phyloP scores from a whole-genome alignment of 1,140 invertebrate genomes.

The Helicoverpa armigera region DNA sequence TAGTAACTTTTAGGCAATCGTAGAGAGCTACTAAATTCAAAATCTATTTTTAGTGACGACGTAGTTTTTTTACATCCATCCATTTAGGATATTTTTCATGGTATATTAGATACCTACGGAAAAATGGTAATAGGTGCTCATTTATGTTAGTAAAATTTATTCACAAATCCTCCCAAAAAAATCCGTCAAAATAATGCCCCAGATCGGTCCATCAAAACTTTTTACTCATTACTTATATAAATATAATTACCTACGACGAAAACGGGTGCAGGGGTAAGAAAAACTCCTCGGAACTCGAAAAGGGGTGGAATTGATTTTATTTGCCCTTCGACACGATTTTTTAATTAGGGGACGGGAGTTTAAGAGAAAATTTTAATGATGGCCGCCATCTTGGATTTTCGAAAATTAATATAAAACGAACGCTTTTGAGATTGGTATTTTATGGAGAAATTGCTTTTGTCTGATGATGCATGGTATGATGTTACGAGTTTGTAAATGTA shows the following conservation, averaged over 20 bases:
- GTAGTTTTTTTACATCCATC: no score
- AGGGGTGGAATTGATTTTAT: slow-evolving; percentile 80
- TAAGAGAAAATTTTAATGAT: slow-evolving; percentile 65
- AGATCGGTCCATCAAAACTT: slow-evolving; percentile 50
- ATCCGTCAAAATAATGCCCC: not conserved
- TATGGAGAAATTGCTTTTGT: not conserved
- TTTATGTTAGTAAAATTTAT: no score
- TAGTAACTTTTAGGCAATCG: no score
- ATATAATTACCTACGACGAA: slow-evolving; percentile 53
- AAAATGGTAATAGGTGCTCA: no score
- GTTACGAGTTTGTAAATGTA: no score
- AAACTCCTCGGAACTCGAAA: slow-evolving; percentile 65
- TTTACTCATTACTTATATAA: slow-evolving; percentile 50
- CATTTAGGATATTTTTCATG: no score
- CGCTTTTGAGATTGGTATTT: slow-evolving; percentile 2
- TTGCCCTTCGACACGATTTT: slow-evolving; percentile 75
- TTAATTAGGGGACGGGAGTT: slow-evolving; percentile 47
- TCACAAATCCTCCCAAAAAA: no score
- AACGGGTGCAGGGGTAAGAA: slow-evolving; percentile 63
- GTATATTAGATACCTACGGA: no score
- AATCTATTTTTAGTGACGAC: no score
- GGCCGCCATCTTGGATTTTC: slow-evolving; percentile 19
- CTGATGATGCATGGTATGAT: not conserved
- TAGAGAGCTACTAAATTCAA: no score
- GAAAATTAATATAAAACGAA: slow-evolving; percentile 66